Base-by-base conservation (phyloP, 2,888 invertebrate species). In the Cryptocheilus praepositus region DNA sequence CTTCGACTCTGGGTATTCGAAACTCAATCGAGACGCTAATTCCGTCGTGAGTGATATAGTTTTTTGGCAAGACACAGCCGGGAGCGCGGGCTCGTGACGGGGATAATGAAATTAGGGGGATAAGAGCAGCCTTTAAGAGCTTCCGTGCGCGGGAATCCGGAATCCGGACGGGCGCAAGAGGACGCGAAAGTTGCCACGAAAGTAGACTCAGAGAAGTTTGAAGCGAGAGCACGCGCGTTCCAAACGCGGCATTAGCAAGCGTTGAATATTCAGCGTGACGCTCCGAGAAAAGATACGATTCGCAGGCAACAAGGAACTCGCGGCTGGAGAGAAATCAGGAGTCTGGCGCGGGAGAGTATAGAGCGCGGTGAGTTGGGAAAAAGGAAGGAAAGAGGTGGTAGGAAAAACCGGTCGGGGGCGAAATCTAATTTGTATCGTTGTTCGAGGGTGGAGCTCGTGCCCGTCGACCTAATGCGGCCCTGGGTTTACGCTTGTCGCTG, bases 371-470 rank as follows among this genome's bases (percentile, higher is more conserved):
- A 46, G n/a, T 46, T n/a, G n/a, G 46, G 15, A 46, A 46, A 15
- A 11, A 46, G 28, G 28, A 11, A 4, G 36, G 36, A 36, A 11
- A 11, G 36, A 36, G 13, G 36, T 49, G 49, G 3, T 18, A 16
- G 19, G 2, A 49, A 49, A 49, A 49, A 49, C 11, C 19, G 19
- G 3, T 11, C 36, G 49, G 22, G 25, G n/a, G 4, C 19, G 44
- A 53, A 43, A 22, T 25, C 44, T 57, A 44, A 57, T 44, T 44
- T 57, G 45, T 28, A 44, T 44, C 44, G 59, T 51, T 59, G 59
- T 51, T 59, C 28, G 49, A 59, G 59, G 49, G 28, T 59, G 28
- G 28, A 59, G 21, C 51, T n/a, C 59, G 28, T 18, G 36, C 13
- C 36, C 36, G 36, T 36, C 36, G 36, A 36, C 36, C 11, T 36